These are phyloP conservation scores for Coecobrya sp. DNA, from an alignment of 2,888 invertebrate genomes.

Conservation along the genomic window DNA sequence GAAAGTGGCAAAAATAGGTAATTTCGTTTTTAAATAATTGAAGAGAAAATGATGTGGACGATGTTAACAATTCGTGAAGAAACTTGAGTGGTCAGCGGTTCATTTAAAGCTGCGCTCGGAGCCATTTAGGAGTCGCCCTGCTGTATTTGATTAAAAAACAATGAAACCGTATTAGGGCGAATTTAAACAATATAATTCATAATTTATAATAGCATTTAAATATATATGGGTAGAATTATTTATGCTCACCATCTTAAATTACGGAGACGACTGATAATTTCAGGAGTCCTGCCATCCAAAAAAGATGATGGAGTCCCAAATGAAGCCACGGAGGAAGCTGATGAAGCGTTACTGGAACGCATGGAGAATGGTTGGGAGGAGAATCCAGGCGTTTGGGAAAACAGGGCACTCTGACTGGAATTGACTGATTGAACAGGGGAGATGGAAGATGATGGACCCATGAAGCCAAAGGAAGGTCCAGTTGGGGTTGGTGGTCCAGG, in stretches of 20 bases:
- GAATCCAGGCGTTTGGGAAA: neutral
- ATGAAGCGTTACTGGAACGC: neutral
- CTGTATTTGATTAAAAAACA: neutral
- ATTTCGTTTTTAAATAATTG: too few relatives aligned
- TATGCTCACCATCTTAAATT: constrained; percentile 60
- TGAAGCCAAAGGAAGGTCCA: neutral
- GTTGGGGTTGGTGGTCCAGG: constrained; percentile 13
- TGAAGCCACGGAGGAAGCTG: constrained; percentile 31
- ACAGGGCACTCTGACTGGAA: neutral
- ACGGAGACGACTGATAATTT: constrained; percentile 63
- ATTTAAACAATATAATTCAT: too few relatives aligned
- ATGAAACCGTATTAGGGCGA: too few relatives aligned
- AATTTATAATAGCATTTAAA: too few relatives aligned
- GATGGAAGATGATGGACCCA: too few relatives aligned
- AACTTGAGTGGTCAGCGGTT: too few relatives aligned
- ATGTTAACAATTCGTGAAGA: too few relatives aligned
- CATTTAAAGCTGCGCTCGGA: neutral
- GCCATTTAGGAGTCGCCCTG: neutral
- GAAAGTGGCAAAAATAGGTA: too few relatives aligned
- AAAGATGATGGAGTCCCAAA: constrained; percentile 42
- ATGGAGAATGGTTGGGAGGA: neutral
- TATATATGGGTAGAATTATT: neutral
- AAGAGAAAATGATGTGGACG: too few relatives aligned
- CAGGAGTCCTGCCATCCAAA: constrained; percentile 46
- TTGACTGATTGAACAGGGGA: neutral